These are phyloP conservation scores for Orthosia gracilis DNA, from an alignment of 2,888 invertebrate genomes.

Conservation along the genomic window DNA sequence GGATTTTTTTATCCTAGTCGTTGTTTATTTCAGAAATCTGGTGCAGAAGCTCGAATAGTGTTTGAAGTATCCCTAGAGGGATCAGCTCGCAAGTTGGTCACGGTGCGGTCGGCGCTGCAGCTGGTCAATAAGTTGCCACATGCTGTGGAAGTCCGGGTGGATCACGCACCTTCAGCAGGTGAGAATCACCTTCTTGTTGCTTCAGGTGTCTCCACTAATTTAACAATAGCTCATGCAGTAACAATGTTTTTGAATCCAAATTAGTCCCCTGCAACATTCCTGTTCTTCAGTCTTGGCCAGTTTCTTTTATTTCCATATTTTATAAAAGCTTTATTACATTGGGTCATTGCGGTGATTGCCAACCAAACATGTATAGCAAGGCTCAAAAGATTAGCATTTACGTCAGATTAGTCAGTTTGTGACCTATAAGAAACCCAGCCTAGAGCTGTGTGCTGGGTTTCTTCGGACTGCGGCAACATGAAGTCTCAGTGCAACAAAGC, in stretches of 20 bases:
- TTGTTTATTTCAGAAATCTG: slow-evolving; percentile 75
- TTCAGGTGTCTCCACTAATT: neutral
- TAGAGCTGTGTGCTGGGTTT: neutral
- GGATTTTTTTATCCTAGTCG: neutral
- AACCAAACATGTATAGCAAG: neutral
- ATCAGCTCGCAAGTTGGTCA: slow-evolving; percentile 98
- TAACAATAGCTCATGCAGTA: neutral
- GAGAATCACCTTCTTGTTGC: slow-evolving; percentile 12
- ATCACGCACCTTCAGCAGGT: slow-evolving; percentile 80
- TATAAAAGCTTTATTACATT: neutral
- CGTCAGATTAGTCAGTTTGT: neutral
- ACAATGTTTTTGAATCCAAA: neutral
- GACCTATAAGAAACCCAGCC: neutral
- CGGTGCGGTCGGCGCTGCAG: slow-evolving; percentile 97
- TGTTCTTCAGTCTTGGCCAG: neutral
- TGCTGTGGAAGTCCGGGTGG: slow-evolving; percentile 90
- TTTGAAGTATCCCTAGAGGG: slow-evolving; percentile 98
- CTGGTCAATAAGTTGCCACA: slow-evolving; percentile 95
- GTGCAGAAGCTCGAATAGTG: slow-evolving; percentile 94
- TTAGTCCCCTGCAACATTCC: neutral
- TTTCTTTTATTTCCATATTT: neutral
- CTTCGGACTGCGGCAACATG: neutral
- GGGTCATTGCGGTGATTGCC: neutral
- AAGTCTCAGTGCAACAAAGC: neutral
- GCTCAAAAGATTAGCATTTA: too few species aligned